Evolutionary conservation across 2,113 vertebrate genomes (phyloP).

Genomic region (Ptilonorhynchus violaceus): DNA sequence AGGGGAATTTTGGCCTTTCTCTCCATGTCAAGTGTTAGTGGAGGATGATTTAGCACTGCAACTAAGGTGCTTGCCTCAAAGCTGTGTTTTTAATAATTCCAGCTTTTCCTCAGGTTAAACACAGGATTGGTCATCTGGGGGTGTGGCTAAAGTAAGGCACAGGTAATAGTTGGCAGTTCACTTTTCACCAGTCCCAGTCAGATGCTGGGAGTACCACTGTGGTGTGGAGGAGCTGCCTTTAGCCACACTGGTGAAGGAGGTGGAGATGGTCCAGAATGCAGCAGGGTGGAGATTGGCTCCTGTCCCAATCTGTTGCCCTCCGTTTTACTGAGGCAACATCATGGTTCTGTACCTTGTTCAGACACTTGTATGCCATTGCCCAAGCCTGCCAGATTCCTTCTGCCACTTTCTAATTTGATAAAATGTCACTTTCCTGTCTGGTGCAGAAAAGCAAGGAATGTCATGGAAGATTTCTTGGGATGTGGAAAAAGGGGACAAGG

Average conservation of each 20-base stretch:
- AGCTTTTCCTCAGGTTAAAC: not conserved
- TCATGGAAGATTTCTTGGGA: not conserved
- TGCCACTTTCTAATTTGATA: not conserved
- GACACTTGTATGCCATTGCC: not conserved
- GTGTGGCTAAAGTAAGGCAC: not conserved
- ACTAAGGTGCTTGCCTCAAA: not conserved
- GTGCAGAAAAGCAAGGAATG: not conserved
- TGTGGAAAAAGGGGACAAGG: not conserved
- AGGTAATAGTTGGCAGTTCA: not conserved
- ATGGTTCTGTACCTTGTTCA: not conserved
- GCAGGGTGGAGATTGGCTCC: not conserved
- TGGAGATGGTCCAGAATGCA: not conserved
- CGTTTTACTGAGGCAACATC: not conserved
- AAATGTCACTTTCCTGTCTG: not conserved
- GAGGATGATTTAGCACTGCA: not conserved
- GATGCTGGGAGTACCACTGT: not conserved
- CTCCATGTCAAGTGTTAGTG: not conserved
- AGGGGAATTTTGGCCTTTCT: not conserved
- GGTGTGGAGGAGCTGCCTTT: not conserved
- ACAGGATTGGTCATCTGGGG: not conserved
- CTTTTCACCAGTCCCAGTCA: not conserved
- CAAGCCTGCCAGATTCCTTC: not conserved
- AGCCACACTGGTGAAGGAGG: not conserved
- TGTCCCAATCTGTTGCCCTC: not conserved
- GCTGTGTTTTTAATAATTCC: slow-evolving; percentile 23